Evolutionary conservation across 1,140 invertebrate species (phyloP), one percentile per base, ranked within the genome.

Genomic region (Macrostomum lignano): DNA sequence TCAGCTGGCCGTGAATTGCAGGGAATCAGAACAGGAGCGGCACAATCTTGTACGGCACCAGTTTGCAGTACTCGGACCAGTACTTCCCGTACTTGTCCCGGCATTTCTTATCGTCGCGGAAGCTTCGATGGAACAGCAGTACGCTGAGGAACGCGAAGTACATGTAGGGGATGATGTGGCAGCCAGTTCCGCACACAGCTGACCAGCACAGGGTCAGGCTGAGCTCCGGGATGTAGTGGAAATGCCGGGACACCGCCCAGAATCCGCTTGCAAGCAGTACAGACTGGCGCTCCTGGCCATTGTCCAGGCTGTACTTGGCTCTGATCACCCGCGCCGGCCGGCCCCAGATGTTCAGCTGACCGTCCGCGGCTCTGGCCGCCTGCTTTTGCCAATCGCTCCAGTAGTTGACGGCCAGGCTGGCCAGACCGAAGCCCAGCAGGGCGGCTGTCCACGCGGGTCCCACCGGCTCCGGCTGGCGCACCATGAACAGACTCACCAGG

Each of bases 171-270:
- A 53, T 52, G 2, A 65, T 23, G 35, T 52, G 46, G 4, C 51
- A 42, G n/a, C n/a, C n/a, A 29, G 58, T 54, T 3, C 56, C 52
- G 7, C 47, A 45, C 2, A 63, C 57, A 4, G 61, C 38, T 33
- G 54, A 56, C 64, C 65, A 68, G 25, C 42, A 47, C n/a, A 66
- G 48, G 1, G 63, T 53, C 2, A 60, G 42, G n/a, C 55, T 11
- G 3, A 68, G 40, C 46, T 69, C 67, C 31, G 66, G 65, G 5
- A 61, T 46, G 41, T 69, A 69, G 43, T 69, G 67, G 24, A 67
- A 55, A 44, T 69, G 66, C 3, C 67, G 48, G 7, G 62, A 58
- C 1, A 65, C 31, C 14, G 65, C 65, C 67, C 67, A 69, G 46
- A 51, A 67, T n/a, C 67, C 67, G 17, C 64, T 65, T 1, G 58